Conservation (phyloP, 2,113 vertebrate species). For the Brachyhypopomus occidentalis region DNA sequence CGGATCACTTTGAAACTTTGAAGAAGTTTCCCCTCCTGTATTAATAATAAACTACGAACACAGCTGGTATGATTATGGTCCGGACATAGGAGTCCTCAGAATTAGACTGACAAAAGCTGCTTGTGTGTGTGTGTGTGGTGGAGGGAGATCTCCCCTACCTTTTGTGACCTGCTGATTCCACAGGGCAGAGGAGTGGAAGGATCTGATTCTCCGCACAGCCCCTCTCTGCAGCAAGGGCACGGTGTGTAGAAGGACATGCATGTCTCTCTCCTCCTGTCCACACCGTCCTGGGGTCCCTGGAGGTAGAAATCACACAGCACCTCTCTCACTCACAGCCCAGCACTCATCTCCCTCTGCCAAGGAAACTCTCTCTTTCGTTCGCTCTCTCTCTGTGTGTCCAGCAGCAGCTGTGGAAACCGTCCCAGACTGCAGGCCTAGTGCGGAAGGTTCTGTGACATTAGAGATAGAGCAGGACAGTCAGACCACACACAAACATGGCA, state of each 20-base stretch:
- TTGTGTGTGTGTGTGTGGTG: not conserved
- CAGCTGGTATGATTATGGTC: too few relatives aligned
- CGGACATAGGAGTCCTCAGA: not conserved
- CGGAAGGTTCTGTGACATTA: conserved; percentile 62
- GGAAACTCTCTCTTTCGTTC: not conserved
- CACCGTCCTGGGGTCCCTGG: not conserved
- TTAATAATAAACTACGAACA: too few relatives aligned
- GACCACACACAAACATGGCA: conserved; percentile 63
- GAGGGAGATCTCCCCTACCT: conserved; percentile 15
- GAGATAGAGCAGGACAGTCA: conserved; percentile 76
- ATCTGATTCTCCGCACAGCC: conserved; percentile 51
- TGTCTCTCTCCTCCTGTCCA: conserved; percentile 58
- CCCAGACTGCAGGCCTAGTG: not conserved
- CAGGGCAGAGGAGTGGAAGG: conserved; percentile 68
- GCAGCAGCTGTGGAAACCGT: not conserved
- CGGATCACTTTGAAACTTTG: not conserved
- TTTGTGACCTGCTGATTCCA: not conserved
- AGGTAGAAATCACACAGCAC: not conserved
- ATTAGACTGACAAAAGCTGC: conserved; percentile 58
- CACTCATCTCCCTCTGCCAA: too few relatives aligned
- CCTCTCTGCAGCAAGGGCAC: conserved; percentile 50
- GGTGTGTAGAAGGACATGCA: conserved; percentile 73
- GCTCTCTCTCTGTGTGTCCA: not conserved
- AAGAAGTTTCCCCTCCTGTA: not conserved
- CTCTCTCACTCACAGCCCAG: not conserved